Evolutionary conservation across 2,888 invertebrate species (phyloP), one percentile per base, ranked within the genome.

Genomic region (Epirrita christyi): DNA sequence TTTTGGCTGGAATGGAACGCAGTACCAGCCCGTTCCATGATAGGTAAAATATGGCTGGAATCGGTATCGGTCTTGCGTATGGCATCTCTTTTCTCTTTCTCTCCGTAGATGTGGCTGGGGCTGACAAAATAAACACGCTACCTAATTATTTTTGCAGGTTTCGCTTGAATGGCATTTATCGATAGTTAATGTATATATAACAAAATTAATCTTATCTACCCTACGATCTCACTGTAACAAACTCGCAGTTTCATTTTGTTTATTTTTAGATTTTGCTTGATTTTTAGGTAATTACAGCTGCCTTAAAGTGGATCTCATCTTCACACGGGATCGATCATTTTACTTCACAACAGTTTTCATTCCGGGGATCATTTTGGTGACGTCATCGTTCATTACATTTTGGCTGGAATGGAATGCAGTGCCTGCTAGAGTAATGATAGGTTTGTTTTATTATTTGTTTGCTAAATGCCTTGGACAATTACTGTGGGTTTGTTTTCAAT

Each of bases 351-450:
- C 98, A 84, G 98, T 98, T 92, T 98, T 98, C 93, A 97, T 98
- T 93, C 98, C 98, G 78, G 98, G 98, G 83, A 97, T 98, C 86
- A 97, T 98, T 93, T 94, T 98, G 93, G 98, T 98, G 88, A 98
- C 98, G 75, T 97, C 97, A 92, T 98, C 98, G 81, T 98, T 98
- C 94, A 98, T 98, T 92, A 98, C 98, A 83, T 98, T 98, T 94
- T 98, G 98, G 98, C 94, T 98, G 92, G 98, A 98, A 93, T 98
- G 98, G 97, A 98, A 98, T 93, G 98, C 98, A 76, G 98, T 98
- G 83, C 98, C 98, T 85, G 98, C 98, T 86, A 95, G 98, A 93
- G 98, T 98, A 83, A 98, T 98, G 97, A 97, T 98, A 93, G 97
- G 97, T 97, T 93, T 93, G 95, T 93, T 79, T 80, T 67, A 72